Conservation (phyloP, 2,888 invertebrate genomes). For the Acrobeloides nanus region DNA sequence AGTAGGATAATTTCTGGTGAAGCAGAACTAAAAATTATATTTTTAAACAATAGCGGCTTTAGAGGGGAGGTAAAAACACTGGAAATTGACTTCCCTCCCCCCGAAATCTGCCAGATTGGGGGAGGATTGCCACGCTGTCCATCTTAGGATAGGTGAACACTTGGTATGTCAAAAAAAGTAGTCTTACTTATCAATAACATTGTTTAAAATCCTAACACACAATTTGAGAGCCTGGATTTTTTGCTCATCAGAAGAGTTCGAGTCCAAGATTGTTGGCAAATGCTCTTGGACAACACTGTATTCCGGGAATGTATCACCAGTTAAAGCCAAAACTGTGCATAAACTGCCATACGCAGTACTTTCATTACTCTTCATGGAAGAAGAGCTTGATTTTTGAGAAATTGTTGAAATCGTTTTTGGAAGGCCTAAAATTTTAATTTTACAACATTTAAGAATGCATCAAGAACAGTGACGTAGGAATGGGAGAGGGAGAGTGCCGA, state of each 20-base stretch:
- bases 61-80: no score
- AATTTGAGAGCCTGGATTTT: conserved; percentile 9
- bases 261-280: conserved; percentile 8
- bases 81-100: no score
- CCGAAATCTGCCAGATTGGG: no score
- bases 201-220: conserved; percentile 3
- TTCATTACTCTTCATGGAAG: conserved; percentile 5
- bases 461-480: no score
- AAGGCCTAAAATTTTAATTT: no score
- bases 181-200: no score
- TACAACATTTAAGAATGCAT: no score
- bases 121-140: no score
- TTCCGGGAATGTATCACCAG: conserved; percentile 2
- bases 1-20: conserved; percentile 28
- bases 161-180: no score
- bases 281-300: conserved; percentile 5
- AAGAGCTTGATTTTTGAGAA: conserved; percentile 3
- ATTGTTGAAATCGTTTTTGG: not conserved
- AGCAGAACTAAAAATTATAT: conserved; percentile 10
- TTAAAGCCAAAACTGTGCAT: conserved; percentile 6
- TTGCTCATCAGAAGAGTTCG: conserved; percentile 1
- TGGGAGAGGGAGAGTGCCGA: no score
- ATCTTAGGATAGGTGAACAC: no score
- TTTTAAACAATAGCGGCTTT: no score
- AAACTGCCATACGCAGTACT: conserved; percentile 8